phyloP scores from a whole-genome alignment of 2,797 vertebrate genomes.

The Austrolebias charrua region DNA sequence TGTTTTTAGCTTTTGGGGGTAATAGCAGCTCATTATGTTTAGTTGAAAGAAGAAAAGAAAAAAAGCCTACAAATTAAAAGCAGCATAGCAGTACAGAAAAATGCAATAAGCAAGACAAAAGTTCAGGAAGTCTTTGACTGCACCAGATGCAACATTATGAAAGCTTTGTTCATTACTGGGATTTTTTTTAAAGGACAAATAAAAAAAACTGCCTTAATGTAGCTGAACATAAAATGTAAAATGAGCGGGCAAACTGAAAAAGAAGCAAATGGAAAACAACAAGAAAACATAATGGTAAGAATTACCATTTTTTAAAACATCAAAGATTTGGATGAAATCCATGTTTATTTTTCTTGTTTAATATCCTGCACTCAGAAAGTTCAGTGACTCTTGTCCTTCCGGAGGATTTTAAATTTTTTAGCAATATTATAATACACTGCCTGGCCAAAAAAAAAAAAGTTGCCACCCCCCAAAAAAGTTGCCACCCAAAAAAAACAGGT shows the following conservation, averaged over 20 bases:
- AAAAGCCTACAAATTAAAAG: constrained; percentile 14
- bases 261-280: not conserved
- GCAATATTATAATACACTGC: constrained; percentile 4
- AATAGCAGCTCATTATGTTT: not conserved
- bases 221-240: constrained; percentile 15
- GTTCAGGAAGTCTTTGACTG: constrained; percentile 14
- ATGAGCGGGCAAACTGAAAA: not conserved
- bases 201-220: constrained; percentile 38
- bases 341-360: constrained; percentile 10
- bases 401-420: constrained; percentile 25
- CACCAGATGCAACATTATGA: constrained; percentile 33
- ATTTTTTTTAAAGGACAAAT: constrained; percentile 7
- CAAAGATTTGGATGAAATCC: constrained; percentile 28
- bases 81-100: constrained; percentile 15
- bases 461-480: too few relatives aligned
- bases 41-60: too few relatives aligned
- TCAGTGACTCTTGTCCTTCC: constrained; percentile 34
- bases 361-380: constrained; percentile 23
- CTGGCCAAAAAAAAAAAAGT: too few relatives aligned
- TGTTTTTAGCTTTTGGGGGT: constrained; percentile 12
- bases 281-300: not conserved
- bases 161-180: constrained; percentile 11
- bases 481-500: too few relatives aligned
- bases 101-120: constrained; percentile 13
- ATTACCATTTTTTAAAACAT: not conserved